Evolutionary conservation across 2,888 invertebrate species (phyloP).

Genomic region (Malachius bipustulatus): DNA sequence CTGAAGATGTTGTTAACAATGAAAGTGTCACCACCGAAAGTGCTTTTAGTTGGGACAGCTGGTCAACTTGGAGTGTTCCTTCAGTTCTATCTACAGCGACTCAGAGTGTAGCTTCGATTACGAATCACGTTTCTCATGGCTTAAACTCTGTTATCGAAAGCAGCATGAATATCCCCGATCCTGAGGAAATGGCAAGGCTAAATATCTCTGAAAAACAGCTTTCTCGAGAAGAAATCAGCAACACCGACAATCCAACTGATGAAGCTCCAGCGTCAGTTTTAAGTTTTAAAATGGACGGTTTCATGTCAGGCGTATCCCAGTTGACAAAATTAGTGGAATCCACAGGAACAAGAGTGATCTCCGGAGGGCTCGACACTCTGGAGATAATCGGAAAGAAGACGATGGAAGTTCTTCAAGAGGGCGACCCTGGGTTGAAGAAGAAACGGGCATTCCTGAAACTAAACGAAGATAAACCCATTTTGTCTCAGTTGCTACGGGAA

Average conservation of each 20-base stretch:
- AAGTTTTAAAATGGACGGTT: constrained; percentile 47
- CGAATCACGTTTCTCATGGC: constrained; percentile 71
- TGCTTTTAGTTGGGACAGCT: constrained; percentile 38
- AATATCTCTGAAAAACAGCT: constrained; percentile 23
- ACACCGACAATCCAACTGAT: not conserved
- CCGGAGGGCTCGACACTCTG: constrained; percentile 73
- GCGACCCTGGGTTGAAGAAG: constrained; percentile 78
- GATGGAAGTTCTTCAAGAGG: constrained; percentile 84
- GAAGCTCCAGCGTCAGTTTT: constrained; percentile 5
- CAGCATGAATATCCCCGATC: constrained; percentile 72
- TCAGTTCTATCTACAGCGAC: constrained; percentile 65
- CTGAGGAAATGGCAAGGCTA: constrained; percentile 59
- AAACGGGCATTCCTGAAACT: constrained; percentile 56
- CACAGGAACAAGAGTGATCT: constrained; percentile 52
- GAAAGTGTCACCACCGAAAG: not conserved
- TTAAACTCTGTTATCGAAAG: constrained; percentile 65
- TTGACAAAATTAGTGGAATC: constrained; percentile 56
- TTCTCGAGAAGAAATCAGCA: constrained; percentile 5
- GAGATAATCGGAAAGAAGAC: constrained; percentile 93
- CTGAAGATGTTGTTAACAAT: constrained; percentile 6
- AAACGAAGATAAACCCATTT: constrained; percentile 47
- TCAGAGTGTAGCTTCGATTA: constrained; percentile 63
- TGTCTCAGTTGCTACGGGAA: constrained; percentile 54
- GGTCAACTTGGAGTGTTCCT: constrained; percentile 67
- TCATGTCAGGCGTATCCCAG: constrained; percentile 52